These are phyloP conservation scores for Episyrphus balteatus DNA, from an alignment of 1,140 invertebrate genomes.

Conservation along the genomic window DNA sequence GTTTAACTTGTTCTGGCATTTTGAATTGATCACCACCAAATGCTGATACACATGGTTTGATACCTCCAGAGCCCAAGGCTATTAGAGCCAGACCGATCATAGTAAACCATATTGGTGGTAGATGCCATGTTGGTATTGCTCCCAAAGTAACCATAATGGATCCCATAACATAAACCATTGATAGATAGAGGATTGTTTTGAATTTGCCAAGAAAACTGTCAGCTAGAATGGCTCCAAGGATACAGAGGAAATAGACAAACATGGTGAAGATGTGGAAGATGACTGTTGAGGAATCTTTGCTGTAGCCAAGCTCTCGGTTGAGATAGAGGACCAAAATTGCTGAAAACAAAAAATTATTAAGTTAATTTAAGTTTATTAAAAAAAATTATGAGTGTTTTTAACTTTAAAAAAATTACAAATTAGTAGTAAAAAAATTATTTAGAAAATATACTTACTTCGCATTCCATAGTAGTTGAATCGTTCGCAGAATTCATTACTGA, in stretches of 20 bases:
- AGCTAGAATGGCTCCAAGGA: conserved; percentile 76
- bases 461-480: conserved; percentile 93
- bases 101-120: conserved; percentile 53
- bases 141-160: conserved; percentile 66
- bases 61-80: conserved; percentile 86
- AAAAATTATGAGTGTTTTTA: too few species aligned
- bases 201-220: conserved; percentile 73
- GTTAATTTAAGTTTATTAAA: too few species aligned
- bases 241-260: conserved; percentile 68
- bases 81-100: conserved; percentile 73
- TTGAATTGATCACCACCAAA: conserved; percentile 96
- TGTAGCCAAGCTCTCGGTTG: conserved; percentile 51
- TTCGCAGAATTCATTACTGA: conserved; percentile 94
- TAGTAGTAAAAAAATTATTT: not conserved
- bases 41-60: conserved; percentile 94
- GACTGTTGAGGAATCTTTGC: conserved; percentile 55
- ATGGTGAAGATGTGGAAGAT: conserved; percentile 71
- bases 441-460: conserved; percentile 67
- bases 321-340: conserved; percentile 72
- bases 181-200: conserved; percentile 79
- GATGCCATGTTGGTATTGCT: conserved; percentile 44
- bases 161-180: conserved; percentile 76
- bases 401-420: too few species aligned
- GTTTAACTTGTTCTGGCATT: conserved; percentile 61
- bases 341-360: conserved; percentile 31